Evolutionary conservation across 2,888 invertebrate genomes (phyloP).

Genomic region (Trachelus tabidus): DNA sequence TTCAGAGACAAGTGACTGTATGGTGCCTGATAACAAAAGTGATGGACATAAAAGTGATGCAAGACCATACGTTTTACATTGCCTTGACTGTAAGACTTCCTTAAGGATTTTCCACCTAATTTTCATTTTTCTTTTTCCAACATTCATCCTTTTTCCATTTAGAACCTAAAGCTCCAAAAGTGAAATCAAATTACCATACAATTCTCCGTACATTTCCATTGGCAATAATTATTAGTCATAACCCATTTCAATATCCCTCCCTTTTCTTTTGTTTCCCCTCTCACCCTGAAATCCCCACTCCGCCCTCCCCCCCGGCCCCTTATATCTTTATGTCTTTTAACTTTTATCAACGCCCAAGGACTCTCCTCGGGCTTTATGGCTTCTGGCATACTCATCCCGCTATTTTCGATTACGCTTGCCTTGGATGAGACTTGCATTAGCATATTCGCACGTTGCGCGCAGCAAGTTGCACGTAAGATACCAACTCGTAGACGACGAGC

Average conservation of each 20-base stretch:
- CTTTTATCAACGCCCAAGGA: background rate
- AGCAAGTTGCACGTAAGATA: background rate
- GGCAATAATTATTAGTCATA: slow-evolving; percentile 42
- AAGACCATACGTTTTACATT: background rate
- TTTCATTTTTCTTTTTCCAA: background rate
- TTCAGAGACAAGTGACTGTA: no score
- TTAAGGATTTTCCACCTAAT: slow-evolving; percentile 19
- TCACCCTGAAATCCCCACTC: slow-evolving; percentile 5
- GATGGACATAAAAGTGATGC: background rate
- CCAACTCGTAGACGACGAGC: background rate
- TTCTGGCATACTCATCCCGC: slow-evolving; percentile 28
- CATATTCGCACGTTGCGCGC: background rate
- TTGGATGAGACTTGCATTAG: background rate
- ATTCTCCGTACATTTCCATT: slow-evolving; percentile 35
- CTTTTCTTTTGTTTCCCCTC: slow-evolving; percentile 26
- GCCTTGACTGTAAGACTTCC: slow-evolving; percentile 31
- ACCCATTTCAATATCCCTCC: slow-evolving; percentile 25
- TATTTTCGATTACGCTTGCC: slow-evolving; percentile 24
- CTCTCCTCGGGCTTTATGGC: slow-evolving; percentile 17
- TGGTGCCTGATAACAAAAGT: no score
- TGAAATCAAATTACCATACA: slow-evolving; percentile 41
- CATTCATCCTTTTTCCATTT: background rate
- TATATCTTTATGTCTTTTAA: background rate
- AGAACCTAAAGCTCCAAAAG: slow-evolving; percentile 10
- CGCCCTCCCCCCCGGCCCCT: background rate